Percentiles rank a stretch among this genome's conserved stretches.
Conservation (phyloP, 2,113 vertebrate species). For the Channa maculata region DNA sequence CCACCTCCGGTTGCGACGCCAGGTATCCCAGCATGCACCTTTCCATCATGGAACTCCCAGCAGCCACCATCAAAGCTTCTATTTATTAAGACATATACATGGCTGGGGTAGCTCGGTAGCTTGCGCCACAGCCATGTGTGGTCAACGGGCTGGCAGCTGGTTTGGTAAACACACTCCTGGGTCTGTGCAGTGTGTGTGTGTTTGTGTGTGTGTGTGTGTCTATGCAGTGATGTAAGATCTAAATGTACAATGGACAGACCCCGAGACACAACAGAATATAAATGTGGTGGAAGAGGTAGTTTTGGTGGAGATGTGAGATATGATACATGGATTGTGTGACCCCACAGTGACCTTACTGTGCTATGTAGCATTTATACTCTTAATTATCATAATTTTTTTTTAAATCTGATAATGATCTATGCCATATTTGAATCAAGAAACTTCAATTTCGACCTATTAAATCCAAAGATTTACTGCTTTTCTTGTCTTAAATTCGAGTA, state of each 20-base stretch:
- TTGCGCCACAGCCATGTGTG: constrained; percentile 68
- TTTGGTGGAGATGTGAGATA: constrained; percentile 17
- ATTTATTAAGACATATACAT: constrained; percentile 80
- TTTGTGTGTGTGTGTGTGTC: constrained; percentile 28
- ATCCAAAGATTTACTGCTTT: too few relatives aligned
- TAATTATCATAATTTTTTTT: too few relatives aligned
- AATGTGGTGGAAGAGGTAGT: constrained; percentile 13
- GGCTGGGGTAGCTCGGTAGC: constrained; percentile 53
- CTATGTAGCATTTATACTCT: background rate
- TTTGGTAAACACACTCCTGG: constrained; percentile 66
- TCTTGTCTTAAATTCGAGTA: too few relatives aligned
- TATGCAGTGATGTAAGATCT: constrained; percentile 49
- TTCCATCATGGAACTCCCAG: constrained; percentile 75
- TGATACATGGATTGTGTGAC: constrained; percentile 21
- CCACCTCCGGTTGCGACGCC: constrained; percentile 68
- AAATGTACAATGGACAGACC: constrained; percentile 44
- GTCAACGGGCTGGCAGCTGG: constrained; percentile 62
- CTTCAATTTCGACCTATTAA: too few relatives aligned
- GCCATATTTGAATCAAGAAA: too few relatives aligned
- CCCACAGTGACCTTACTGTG: constrained; percentile 11
- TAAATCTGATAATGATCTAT: too few relatives aligned
- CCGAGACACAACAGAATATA: constrained; percentile 36
- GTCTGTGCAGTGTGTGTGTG: constrained; percentile 37
- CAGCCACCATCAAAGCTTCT: constrained; percentile 81
- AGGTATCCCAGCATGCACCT: constrained; percentile 80